Conservation (phyloP, 2,797 vertebrate species). For the Falco rusticolus region DNA sequence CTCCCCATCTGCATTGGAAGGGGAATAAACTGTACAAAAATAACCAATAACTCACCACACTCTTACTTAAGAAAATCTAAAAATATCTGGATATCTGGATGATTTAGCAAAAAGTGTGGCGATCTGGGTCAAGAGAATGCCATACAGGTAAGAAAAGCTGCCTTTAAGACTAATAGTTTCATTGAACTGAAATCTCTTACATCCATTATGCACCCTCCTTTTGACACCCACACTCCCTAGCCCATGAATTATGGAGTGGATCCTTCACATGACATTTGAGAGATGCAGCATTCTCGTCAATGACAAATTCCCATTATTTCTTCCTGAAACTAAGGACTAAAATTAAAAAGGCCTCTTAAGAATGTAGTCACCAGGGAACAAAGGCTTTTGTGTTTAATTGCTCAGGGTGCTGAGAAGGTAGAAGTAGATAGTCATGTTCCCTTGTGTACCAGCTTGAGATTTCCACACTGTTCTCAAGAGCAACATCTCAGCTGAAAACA, state of each 20-base stretch:
- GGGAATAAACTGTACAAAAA: background rate
- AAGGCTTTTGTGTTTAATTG: conserved; percentile 39
- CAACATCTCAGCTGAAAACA: background rate
- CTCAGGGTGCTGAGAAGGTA: background rate
- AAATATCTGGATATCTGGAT: background rate
- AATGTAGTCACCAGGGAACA: conserved; percentile 47
- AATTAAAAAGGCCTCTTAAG: conserved; percentile 48
- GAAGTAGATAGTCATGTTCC: background rate
- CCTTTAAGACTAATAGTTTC: background rate
- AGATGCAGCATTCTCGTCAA: conserved; percentile 35
- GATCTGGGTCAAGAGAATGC: background rate
- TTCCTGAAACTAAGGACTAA: conserved; percentile 26
- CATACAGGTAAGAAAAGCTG: background rate
- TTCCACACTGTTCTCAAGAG: background rate
- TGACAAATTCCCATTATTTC: conserved; percentile 35
- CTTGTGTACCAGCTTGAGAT: background rate
- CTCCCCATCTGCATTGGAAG: background rate
- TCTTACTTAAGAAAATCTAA: background rate
- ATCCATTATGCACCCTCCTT: background rate
- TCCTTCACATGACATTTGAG: conserved; percentile 29
- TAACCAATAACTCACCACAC: background rate
- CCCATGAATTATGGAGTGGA: conserved; percentile 61
- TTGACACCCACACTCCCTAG: conserved; percentile 25
- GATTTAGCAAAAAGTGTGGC: background rate
- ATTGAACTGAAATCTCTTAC: background rate